phyloP scores from a whole-genome alignment of 2,888 invertebrate species.

The Polia nebulosa region DNA sequence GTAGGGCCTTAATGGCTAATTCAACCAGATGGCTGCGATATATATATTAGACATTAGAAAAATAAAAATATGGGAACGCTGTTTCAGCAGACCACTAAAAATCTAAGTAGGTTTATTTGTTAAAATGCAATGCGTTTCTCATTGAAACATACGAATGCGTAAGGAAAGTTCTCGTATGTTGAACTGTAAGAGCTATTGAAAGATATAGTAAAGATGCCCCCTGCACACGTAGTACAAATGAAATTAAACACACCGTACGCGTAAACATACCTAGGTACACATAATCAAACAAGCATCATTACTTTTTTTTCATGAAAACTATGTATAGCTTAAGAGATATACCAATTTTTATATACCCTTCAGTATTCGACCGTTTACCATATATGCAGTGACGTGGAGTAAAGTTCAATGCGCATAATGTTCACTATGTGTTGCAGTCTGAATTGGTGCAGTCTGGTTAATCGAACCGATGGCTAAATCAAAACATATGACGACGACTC shows the following conservation, averaged over 20 bases:
- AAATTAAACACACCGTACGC: constrained; percentile 61
- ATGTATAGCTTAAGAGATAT: constrained; percentile 9
- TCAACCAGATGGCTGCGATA: too few relatives aligned
- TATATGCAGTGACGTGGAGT: constrained; percentile 32
- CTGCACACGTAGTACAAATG: constrained; percentile 66
- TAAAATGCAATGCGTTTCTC: constrained; percentile 47
- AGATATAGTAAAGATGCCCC: constrained; percentile 85
- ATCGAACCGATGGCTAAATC: constrained; percentile 70
- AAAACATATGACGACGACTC: constrained; percentile 74
- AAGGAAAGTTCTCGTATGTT: constrained; percentile 77
- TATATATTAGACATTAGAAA: constrained; percentile 47
- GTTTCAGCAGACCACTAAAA: constrained; percentile 51
- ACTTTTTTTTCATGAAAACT: constrained; percentile 12
- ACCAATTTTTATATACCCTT: constrained; percentile 6
- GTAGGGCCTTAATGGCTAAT: too few relatives aligned
- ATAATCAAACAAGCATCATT: constrained; percentile 48
- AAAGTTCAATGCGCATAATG: constrained; percentile 31
- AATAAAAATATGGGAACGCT: constrained; percentile 50
- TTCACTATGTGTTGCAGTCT: constrained; percentile 51
- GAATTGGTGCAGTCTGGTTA: constrained; percentile 64
- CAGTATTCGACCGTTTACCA: constrained; percentile 8
- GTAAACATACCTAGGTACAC: constrained; percentile 73
- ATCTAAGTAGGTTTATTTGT: constrained; percentile 15
- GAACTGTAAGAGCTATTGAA: constrained; percentile 83
- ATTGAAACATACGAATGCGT: constrained; percentile 53